A percentile compares a stretch with the other conserved stretches of the same genome.
Evolutionary conservation across 2,888 invertebrate species (phyloP).

Genomic region (Chromoteleia sp.): DNA sequence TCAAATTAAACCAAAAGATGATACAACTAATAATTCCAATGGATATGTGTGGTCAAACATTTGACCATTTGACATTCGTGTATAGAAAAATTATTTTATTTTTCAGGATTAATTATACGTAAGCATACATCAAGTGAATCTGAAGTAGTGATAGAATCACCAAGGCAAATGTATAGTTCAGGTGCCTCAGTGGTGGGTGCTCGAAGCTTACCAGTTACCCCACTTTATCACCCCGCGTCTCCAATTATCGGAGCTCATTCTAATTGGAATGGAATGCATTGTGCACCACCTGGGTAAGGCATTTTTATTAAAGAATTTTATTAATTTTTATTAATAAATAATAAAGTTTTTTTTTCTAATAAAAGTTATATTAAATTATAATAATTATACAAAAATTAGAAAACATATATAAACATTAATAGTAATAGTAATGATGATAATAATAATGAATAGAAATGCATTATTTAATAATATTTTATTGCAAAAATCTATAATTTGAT

Average conservation of each 20-base stretch:
- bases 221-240: constrained; percentile 81
- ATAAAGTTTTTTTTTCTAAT: too few relatives aligned
- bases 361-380: too few relatives aligned
- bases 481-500: too few relatives aligned
- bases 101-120: constrained; percentile 69
- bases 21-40: too few relatives aligned
- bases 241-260: constrained; percentile 80
- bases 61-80: too few relatives aligned
- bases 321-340: neutral
- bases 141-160: constrained; percentile 75
- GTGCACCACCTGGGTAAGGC: constrained; percentile 74
- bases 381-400: too few relatives aligned
- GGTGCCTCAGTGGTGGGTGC: constrained; percentile 78
- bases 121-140: constrained; percentile 79
- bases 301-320: neutral
- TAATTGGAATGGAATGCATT: constrained; percentile 80
- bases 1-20: too few relatives aligned
- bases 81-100: constrained; percentile 21
- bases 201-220: constrained; percentile 81
- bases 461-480: too few relatives aligned
- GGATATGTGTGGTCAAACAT: too few relatives aligned
- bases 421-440: too few relatives aligned
- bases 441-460: too few relatives aligned
- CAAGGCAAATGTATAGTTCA: constrained; percentile 82
- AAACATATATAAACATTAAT: too few relatives aligned